These are phyloP conservation scores for Andrena camellia DNA, from an alignment of 2,888 invertebrate genomes.

Conservation along the genomic window DNA sequence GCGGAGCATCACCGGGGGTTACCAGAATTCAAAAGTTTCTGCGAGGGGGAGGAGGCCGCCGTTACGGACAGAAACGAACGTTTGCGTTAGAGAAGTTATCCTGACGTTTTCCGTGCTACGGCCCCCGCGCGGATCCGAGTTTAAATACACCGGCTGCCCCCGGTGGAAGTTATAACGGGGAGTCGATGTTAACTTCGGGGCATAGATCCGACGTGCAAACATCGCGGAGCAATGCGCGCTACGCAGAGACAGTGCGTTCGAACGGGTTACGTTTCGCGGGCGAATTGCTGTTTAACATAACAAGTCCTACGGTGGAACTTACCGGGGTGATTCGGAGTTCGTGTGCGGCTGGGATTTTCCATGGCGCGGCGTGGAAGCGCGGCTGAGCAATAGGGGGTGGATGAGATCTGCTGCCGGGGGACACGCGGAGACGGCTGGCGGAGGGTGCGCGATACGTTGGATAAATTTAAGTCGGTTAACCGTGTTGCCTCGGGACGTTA, in stretches of 20 bases:
- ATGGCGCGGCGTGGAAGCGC: not conserved
- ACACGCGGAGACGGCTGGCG: not conserved
- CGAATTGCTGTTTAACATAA: conserved; percentile 62
- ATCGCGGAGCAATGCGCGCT: conserved; percentile 31
- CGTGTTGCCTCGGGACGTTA: conserved; percentile 34
- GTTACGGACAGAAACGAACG: conserved; percentile 13
- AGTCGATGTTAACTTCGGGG: conserved; percentile 57
- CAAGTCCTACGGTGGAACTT: conserved; percentile 52
- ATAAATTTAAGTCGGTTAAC: conserved; percentile 63
- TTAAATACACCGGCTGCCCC: conserved; percentile 19
- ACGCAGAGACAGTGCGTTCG: conserved; percentile 30
- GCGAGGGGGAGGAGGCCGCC: not conserved
- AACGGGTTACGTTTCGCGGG: conserved; percentile 47
- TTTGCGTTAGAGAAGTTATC: conserved; percentile 38
- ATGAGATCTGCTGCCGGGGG: not conserved
- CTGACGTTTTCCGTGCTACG: conserved; percentile 22
- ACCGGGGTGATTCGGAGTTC: conserved; percentile 27
- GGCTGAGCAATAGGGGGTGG: conserved; percentile 2
- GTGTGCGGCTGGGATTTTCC: conserved; percentile 35
- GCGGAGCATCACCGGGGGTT: not conserved
- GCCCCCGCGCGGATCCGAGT: conserved; percentile 11
- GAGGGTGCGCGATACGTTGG: conserved; percentile 26
- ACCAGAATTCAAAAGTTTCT: conserved; percentile 25
- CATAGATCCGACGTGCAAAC: conserved; percentile 54
- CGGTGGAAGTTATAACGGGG: conserved; percentile 40